Percentiles rank a stretch among this genome's conserved stretches.
Evolutionary conservation across 2,113 vertebrate genomes (phyloP).

Genomic region (Neodon shergylaensis): DNA sequence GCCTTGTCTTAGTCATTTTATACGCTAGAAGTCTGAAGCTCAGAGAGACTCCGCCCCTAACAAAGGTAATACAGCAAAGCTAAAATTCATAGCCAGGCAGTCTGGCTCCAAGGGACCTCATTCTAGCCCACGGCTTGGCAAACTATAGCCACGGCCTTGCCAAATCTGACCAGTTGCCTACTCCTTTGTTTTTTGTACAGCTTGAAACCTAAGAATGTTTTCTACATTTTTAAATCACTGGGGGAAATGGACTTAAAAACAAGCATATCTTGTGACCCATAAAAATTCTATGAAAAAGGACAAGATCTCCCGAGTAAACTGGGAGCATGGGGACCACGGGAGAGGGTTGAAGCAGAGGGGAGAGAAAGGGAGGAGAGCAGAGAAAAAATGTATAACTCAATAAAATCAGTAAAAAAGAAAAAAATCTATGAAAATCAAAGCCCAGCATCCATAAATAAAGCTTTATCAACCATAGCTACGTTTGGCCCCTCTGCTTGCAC

Average conservation of each 20-base stretch:
- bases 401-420: background rate
- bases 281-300: slow-evolving; percentile 37
- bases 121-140: background rate
- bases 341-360: too few relatives aligned
- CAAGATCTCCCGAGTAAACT: too few relatives aligned
- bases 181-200: background rate
- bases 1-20: background rate
- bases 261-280: slow-evolving; percentile 41
- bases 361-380: too few relatives aligned
- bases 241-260: slow-evolving; percentile 23
- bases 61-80: background rate
- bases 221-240: slow-evolving; percentile 49
- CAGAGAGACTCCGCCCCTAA: background rate
- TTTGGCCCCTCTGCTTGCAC: background rate
- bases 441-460: slow-evolving; percentile 48
- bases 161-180: background rate
- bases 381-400: too few relatives aligned
- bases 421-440: slow-evolving; percentile 40
- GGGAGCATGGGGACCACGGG: too few relatives aligned
- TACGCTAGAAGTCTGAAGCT: background rate
- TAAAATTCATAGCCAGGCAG: background rate
- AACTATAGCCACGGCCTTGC: background rate
- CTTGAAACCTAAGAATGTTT: slow-evolving; percentile 31
- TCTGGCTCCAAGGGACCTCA: background rate
- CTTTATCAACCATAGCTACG: background rate